Percentiles rank a stretch among this genome's conserved stretches.
phyloP scores from a whole-genome alignment of 2,113 vertebrate genomes.

The Cebidichthys violaceus region DNA sequence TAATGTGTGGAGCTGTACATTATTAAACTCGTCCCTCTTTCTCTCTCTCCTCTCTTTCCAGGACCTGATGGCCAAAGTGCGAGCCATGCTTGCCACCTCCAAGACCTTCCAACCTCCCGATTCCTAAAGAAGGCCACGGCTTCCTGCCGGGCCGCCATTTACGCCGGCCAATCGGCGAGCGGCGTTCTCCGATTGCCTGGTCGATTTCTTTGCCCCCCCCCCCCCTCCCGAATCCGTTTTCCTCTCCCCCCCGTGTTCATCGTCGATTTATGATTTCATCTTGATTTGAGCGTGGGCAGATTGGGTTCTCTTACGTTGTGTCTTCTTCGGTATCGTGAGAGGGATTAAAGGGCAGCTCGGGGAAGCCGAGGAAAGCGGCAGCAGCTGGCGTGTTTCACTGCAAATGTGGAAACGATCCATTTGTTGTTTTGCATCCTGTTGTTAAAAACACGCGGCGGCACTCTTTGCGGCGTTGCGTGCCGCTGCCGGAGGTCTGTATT shows the following conservation, averaged over 20 bases:
- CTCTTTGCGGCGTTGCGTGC: slow-evolving; percentile 54
- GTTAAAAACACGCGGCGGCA: slow-evolving; percentile 41
- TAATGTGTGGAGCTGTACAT: neutral
- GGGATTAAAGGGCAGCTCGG: neutral
- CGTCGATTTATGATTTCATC: slow-evolving; percentile 17
- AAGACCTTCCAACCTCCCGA: slow-evolving; percentile 92
- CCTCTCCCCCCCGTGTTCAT: neutral
- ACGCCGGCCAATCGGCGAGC: slow-evolving; percentile 33
- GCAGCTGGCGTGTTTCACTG: slow-evolving; percentile 14
- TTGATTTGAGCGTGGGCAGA: slow-evolving; percentile 7
- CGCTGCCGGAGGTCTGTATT: slow-evolving; percentile 59
- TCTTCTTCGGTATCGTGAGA: neutral
- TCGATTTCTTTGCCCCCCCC: slow-evolving; percentile 35
- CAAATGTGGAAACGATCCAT: slow-evolving; percentile 42
- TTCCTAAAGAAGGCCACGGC: slow-evolving; percentile 82
- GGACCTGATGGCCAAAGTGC: slow-evolving; percentile 99
- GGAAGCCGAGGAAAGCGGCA: slow-evolving; percentile 12
- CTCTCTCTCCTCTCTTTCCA: slow-evolving; percentile 62
- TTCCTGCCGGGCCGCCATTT: neutral
- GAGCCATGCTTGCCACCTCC: slow-evolving; percentile 97
- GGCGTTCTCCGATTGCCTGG: slow-evolving; percentile 49
- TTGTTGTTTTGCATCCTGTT: slow-evolving; percentile 36
- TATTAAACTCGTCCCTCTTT: neutral
- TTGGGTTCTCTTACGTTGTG: neutral
- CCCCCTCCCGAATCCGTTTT: slow-evolving; percentile 25